Evolutionary conservation across 2,888 invertebrate genomes (phyloP), one percentile per base, ranked within the genome.

Genomic region (Drosophila neutralis): DNA sequence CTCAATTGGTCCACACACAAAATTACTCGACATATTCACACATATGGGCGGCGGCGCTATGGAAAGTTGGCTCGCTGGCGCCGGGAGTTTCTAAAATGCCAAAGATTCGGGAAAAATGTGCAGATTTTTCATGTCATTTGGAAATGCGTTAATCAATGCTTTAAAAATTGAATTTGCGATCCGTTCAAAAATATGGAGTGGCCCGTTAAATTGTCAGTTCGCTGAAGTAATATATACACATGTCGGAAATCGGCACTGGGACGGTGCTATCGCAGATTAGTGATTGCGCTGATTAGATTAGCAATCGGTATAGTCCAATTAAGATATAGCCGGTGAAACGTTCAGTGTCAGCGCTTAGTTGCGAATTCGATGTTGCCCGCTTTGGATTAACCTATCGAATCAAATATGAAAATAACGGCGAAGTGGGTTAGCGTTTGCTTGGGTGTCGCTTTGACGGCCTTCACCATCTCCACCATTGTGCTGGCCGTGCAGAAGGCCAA

Each of bases 391-490:
- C 51, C 38, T n/a, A 21, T 35, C 24, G 36, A 4, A 60, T 35
- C 27, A 5, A 75, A 35, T 57, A 92, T 92, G 92, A 88, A 92
- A 59, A 77, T 92, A 33, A 89, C 91, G 4, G 83, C 89, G 1
- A 92, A 92, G 68, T 38, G 90, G 58, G 75, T 92, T 4, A 67
- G 91, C 18, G 91, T 92, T 62, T 74, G 72, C 4, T 80, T 93
- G 57, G 82, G 90, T 40, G 78, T 92, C 62, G 89, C 91, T 5
- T 78, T 92, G 8, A 90, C 90, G 1, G 92, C 91, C 38, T 94
- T 95, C 33, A 92, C 94, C 3, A 91, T 95, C 15, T 93, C 95
- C 0, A 95, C 95, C 0, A 93, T 95, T 63, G 93, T 94, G 13
- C 89, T 95, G 56, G 94, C 94, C 1, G 93, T 94, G 15, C 91